Evolutionary conservation across 2,888 invertebrate species (phyloP), one percentile per base, ranked within the genome.

Genomic region (Netelia virgata): DNA sequence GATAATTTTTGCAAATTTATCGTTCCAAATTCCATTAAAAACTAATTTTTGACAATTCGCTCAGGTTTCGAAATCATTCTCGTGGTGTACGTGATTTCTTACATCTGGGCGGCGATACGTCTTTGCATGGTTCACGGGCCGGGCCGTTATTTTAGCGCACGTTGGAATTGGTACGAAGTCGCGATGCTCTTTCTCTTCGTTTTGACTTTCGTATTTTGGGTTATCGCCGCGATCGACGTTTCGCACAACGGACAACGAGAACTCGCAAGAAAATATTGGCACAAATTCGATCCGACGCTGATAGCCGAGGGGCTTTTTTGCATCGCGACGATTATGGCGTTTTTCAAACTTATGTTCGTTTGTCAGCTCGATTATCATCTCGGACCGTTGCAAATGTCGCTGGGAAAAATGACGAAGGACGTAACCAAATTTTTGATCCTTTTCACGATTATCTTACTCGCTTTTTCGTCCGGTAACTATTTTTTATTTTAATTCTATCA

Each of bases 361-460:
- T 96, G 96, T 87, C 95, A 96, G 89, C 92, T 96, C 64, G 95
- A 95, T 91, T 95, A 95, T 90, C 94, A 95, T 91, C 93, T 96
- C 81, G 96, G 96, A 66, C 96, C 96, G 0, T 92, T 96, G 83
- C 95, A 96, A 94, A 95, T 96, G 77, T 96, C 96, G 0, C 93
- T 96, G 59, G 96, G 96, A 14, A 96, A 96, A 92, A 96, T 96
- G 96, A 94, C 95, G 43, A 94, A 94, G n/a, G 96, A 96, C 89
- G 95, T 96, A 87, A 94, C 94, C 23, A 95, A 95, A 88, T 96
- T 96, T 91, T 92, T 96, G 23, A 93, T 95, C 28, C 95, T 96
- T 57, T 96, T 96, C 89, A 89, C 94, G 1, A 95, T 96, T 63
- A 87, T 91, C 43, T 81, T 91, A 36, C 28, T 90, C 2, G 88